Evolutionary conservation across 2,797 vertebrate genomes (phyloP).

Genomic region (Danio tinwini): DNA sequence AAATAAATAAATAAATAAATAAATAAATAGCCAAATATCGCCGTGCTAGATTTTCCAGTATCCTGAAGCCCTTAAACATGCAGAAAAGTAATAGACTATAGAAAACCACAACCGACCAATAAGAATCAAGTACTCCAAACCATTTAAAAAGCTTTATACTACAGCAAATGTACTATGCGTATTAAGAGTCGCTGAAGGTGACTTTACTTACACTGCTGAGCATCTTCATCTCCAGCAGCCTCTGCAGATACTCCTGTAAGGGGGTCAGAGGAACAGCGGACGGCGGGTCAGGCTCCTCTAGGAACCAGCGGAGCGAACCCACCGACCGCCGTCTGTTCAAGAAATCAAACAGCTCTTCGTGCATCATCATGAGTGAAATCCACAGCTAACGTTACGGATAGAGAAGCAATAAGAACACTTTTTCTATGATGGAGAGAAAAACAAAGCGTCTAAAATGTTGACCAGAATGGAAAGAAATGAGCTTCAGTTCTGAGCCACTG

Average conservation of each 20-base stretch:
- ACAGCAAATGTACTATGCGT: not conserved
- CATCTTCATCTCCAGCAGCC: constrained; percentile 74
- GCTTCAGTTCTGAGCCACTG: constrained; percentile 49
- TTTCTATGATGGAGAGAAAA: not conserved
- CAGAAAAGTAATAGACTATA: not conserved
- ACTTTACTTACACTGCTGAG: constrained; percentile 72
- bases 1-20: too few species aligned
- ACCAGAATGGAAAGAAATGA: constrained; percentile 12
- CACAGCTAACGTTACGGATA: too few species aligned
- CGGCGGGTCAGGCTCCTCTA: constrained; percentile 57
- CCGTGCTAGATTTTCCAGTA: too few species aligned
- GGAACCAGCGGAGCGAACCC: constrained; percentile 59
- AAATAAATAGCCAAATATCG: too few species aligned
- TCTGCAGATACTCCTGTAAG: constrained; percentile 72
- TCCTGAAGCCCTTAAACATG: too few species aligned
- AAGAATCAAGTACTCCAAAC: not conserved
- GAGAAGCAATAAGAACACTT: not conserved
- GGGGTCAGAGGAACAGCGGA: constrained; percentile 51
- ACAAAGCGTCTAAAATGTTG: not conserved
- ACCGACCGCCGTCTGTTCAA: constrained; percentile 61
- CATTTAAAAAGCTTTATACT: not conserved
- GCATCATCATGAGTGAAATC: constrained; percentile 65
- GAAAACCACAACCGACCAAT: not conserved
- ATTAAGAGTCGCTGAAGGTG: not conserved
- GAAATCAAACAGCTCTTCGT: constrained; percentile 73